These are phyloP conservation scores for Labroides dimidiatus DNA, from an alignment of 2,797 vertebrate genomes.

Conservation along the genomic window DNA sequence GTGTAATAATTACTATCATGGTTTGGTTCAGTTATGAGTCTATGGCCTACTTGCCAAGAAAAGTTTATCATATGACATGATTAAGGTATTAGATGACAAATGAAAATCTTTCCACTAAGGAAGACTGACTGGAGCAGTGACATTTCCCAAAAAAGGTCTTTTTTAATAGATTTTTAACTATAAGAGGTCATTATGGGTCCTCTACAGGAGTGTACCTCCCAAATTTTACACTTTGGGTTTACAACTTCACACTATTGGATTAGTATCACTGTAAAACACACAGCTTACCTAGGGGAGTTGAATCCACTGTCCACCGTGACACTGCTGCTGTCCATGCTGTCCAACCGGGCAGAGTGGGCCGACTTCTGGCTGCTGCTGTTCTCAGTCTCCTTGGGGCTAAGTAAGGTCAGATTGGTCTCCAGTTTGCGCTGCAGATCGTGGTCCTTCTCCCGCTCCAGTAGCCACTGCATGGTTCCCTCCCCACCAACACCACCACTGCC, in stretches of 20 bases:
- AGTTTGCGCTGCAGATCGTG: constrained; percentile 97
- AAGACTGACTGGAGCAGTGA: no score
- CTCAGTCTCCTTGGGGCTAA: constrained; percentile 96
- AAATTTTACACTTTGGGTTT: neutral
- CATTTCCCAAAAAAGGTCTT: no score
- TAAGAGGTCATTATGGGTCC: neutral
- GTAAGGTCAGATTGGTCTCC: constrained; percentile 97
- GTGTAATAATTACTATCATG: no score
- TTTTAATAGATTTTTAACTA: no score
- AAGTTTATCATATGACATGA: no score
- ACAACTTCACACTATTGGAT: neutral
- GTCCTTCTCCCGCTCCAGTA: constrained; percentile 96
- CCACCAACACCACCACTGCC: constrained; percentile 87
- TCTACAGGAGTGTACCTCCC: neutral
- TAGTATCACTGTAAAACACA: neutral
- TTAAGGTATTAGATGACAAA: no score
- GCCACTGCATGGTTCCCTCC: constrained; percentile 98
- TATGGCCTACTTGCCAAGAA: no score
- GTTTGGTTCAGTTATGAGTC: no score
- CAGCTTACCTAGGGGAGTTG: constrained; percentile 98
- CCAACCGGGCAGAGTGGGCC: constrained; percentile 95
- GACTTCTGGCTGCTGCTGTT: constrained; percentile 96
- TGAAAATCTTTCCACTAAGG: no score
- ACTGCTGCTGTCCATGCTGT: constrained; percentile 99
- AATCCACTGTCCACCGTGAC: constrained; percentile 99